Conservation (phyloP, 2,113 vertebrate species). For the Lagopus muta region DNA sequence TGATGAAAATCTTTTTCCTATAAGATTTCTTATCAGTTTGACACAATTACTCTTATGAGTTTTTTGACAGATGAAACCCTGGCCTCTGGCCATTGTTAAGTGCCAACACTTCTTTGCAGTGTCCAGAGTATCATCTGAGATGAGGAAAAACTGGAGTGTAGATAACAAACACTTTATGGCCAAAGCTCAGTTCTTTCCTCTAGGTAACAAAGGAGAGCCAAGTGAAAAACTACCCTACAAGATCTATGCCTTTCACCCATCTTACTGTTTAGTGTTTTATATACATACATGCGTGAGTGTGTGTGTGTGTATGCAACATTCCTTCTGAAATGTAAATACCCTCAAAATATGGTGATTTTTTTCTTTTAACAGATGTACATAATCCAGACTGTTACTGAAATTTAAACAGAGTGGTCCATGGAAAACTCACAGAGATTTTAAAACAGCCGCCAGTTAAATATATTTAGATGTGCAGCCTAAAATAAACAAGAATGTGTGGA, state of each 20-base stretch:
- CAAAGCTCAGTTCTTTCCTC: slow-evolving; percentile 19
- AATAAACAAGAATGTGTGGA: not conserved
- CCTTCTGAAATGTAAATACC: slow-evolving; percentile 48
- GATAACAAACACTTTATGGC: slow-evolving; percentile 11
- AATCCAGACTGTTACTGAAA: slow-evolving; percentile 40
- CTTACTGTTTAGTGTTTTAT: not conserved
- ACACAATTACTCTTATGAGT: slow-evolving; percentile 47
- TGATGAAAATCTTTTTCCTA: slow-evolving; percentile 49
- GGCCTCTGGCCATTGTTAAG: slow-evolving; percentile 36
- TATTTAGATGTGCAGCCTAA: slow-evolving; percentile 43
- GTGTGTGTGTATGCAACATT: not conserved
- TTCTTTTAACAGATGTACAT: slow-evolving; percentile 49
- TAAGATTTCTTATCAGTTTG: slow-evolving; percentile 54
- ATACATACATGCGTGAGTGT: not conserved
- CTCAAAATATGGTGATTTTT: not conserved
- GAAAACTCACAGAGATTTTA: slow-evolving; percentile 5
- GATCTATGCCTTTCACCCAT: slow-evolving; percentile 39
- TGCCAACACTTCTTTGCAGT: slow-evolving; percentile 60
- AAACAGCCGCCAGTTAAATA: slow-evolving; percentile 26
- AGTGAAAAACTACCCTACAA: not conserved
- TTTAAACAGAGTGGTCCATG: slow-evolving; percentile 16
- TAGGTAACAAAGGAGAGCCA: slow-evolving; percentile 11
- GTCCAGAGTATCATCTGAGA: slow-evolving; percentile 46
- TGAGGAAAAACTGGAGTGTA: not conserved
- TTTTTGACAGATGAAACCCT: slow-evolving; percentile 63